Evolutionary conservation across 1,140 invertebrate species (phyloP).

Genomic region (Steinernema feltiae): DNA sequence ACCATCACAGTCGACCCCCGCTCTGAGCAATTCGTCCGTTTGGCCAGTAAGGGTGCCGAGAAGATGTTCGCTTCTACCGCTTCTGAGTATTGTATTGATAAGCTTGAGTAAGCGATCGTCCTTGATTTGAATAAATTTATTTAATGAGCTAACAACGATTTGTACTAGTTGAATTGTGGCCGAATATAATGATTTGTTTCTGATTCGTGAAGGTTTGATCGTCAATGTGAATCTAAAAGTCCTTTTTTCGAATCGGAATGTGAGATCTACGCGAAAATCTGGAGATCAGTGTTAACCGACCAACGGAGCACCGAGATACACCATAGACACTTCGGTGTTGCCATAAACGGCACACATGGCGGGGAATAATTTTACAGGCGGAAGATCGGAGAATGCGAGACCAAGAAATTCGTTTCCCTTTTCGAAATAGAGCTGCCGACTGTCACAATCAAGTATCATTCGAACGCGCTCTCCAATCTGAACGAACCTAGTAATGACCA

Average conservation of each 20-base stretch:
- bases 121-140: background rate
- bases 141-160: background rate
- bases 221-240: too few species aligned
- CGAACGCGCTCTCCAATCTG: slow-evolving; percentile 91
- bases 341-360: slow-evolving; percentile 95
- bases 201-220: background rate
- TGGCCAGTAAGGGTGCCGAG: background rate
- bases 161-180: too few species aligned
- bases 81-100: background rate
- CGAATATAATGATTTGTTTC: too few species aligned
- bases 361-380: slow-evolving; percentile 85
- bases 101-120: background rate
- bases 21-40: background rate
- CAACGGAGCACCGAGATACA: slow-evolving; percentile 74
- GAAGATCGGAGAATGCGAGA: slow-evolving; percentile 89
- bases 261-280: background rate
- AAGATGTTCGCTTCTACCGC: background rate
- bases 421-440: slow-evolving; percentile 92
- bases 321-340: slow-evolving; percentile 99
- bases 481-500: slow-evolving; percentile 54
- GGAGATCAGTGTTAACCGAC: slow-evolving; percentile 30
- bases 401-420: slow-evolving; percentile 97
- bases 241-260: background rate
- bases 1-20: background rate
- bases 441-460: slow-evolving; percentile 94